Base-by-base conservation (phyloP, 2,888 invertebrate species). In the Xestia rhomboidea region DNA sequence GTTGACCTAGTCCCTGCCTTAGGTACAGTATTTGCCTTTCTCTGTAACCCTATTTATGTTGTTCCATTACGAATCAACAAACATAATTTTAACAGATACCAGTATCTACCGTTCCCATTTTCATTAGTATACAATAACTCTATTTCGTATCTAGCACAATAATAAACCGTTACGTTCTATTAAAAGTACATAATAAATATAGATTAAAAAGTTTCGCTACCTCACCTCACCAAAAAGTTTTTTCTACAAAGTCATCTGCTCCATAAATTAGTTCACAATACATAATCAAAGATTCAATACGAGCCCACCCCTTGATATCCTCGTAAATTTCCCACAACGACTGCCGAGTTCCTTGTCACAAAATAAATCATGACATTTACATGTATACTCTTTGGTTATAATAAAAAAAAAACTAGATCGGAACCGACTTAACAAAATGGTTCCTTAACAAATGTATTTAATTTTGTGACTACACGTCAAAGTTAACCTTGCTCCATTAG, bases 271-370 rank as follows among this genome's bases (percentile, higher is more conserved):
- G 89, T 89, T 84, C 87, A 91, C 90, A 92, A 93, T 93, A 92
- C 90, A 90, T 90, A 93, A 93, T 93, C 93, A 93, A 91, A 91
- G 86, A 88, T 87, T 88, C 89, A 91, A 91, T 89, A 87, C 77
- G 78, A 70, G 82, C 92, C 93, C 93, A 94, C 95, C 95, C 95
- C 93, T 95, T 89, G 89, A 92, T 91, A 88, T 90, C 91, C 87
- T 95, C 96, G 94, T 96, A 96, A 96, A 96, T 95, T 95, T 96
- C 96, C 95, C 96, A 96, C 95, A 95, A 93, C 90, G 89, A 88
- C 89, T 88, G 90, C 89, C 91, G 89, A 92, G 90, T 95, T 95
- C 95, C 95, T 95, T 95, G 95, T 95, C 94, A 93, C 93, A 94
- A 95, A 82, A 96, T 96, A 96, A 96, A 96, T 96, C 95, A 96